These are phyloP conservation scores for Crypturellus tataupa DNA, from an alignment of 2,797 vertebrate species.

Conservation along the genomic window DNA sequence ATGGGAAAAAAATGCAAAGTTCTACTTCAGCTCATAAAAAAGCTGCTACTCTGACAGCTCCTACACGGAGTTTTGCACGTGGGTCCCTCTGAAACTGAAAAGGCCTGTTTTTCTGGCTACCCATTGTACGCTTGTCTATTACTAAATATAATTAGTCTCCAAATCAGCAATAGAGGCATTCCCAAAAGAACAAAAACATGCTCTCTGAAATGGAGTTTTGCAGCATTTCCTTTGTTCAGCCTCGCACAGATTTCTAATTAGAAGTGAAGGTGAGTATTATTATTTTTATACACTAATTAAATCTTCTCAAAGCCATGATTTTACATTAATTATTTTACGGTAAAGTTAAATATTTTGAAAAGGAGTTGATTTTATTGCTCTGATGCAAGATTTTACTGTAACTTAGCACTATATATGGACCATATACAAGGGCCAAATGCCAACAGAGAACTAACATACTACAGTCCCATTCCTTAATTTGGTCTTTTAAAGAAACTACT, in stretches of 20 bases:
- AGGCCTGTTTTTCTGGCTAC: slow-evolving; percentile 82
- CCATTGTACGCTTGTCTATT: slow-evolving; percentile 76
- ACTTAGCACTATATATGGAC: background rate
- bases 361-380: background rate
- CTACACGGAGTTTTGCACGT: slow-evolving; percentile 76
- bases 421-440: background rate
- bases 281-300: slow-evolving; percentile 7
- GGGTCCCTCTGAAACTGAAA: slow-evolving; percentile 79
- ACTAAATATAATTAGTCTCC: slow-evolving; percentile 81
- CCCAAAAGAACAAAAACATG: slow-evolving; percentile 37
- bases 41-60: slow-evolving; percentile 34
- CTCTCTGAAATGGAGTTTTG: background rate
- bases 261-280: background rate
- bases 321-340: slow-evolving; percentile 23
- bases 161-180: slow-evolving; percentile 67
- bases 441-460: background rate
- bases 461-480: background rate
- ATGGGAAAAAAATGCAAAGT: background rate
- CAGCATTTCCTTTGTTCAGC: background rate
- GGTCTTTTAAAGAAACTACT: background rate
- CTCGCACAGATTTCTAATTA: slow-evolving; percentile 24
- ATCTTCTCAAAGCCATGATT: slow-evolving; percentile 8
- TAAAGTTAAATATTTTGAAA: slow-evolving; percentile 29
- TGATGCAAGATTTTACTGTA: background rate
- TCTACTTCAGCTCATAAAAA: background rate